A percentile compares a stretch with the other conserved stretches of the same genome.
These are phyloP conservation scores for Alsophila aescularia DNA, from an alignment of 2,888 invertebrate species.

Conservation along the genomic window DNA sequence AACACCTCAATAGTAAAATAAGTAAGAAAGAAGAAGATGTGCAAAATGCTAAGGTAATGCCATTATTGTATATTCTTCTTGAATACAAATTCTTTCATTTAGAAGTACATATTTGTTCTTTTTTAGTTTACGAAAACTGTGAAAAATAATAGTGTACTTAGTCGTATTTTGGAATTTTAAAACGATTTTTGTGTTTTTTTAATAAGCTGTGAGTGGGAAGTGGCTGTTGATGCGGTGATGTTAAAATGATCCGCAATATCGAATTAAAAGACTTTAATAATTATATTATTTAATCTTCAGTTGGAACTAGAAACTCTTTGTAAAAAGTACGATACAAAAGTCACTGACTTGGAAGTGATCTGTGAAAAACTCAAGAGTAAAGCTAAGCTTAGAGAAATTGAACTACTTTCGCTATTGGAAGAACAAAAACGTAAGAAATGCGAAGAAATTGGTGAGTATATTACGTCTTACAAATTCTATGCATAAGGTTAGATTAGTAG, in stretches of 20 bases:
- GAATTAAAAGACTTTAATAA: no score
- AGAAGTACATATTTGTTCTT: no score
- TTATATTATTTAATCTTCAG: slow-evolving; percentile 43
- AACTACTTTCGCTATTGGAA: slow-evolving; percentile 76
- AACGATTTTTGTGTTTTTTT: no score
- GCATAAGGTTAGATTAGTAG: neutral
- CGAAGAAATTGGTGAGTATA: slow-evolving; percentile 53
- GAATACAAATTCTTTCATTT: no score
- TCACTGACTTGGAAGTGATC: slow-evolving; percentile 80
- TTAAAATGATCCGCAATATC: no score
- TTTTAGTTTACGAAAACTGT: no score
- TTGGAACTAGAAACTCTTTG: slow-evolving; percentile 56
- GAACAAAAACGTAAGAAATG: slow-evolving; percentile 58
- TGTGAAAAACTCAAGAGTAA: slow-evolving; percentile 80
- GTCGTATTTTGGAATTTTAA: no score
- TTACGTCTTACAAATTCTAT: neutral
- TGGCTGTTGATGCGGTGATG: no score
- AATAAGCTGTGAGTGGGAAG: no score
- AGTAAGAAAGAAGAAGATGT: slow-evolving; percentile 50
- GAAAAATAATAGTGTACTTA: no score
- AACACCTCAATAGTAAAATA: slow-evolving; percentile 55
- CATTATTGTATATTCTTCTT: neutral
- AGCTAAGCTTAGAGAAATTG: slow-evolving; percentile 80
- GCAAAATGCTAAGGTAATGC: slow-evolving; percentile 39
- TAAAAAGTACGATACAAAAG: slow-evolving; percentile 55